Conservation (phyloP, 2,888 invertebrate genomes). For the Chaetoderma sp. region DNA sequence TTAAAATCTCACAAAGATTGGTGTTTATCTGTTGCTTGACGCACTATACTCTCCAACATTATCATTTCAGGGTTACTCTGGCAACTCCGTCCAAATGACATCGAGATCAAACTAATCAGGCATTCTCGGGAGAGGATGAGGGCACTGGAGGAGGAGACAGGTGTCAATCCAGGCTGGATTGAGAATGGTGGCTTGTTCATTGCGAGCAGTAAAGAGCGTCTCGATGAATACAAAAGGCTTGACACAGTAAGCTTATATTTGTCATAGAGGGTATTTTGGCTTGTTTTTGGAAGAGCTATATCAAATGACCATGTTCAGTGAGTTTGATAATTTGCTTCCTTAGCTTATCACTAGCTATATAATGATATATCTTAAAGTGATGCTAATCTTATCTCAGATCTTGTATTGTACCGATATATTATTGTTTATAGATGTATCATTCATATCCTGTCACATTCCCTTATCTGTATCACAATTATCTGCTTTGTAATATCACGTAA, state of each 20-base stretch:
- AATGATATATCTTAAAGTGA: too few relatives aligned
- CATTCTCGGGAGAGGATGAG: slow-evolving; percentile 78
- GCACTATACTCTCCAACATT: not conserved
- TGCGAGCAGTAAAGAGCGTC: slow-evolving; percentile 80
- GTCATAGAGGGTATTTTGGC: too few relatives aligned
- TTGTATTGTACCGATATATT: too few relatives aligned
- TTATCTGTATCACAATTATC: too few relatives aligned
- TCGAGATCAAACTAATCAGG: slow-evolving; percentile 83
- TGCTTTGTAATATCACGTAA: too few relatives aligned
- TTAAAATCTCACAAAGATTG: not conserved
- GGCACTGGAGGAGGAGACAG: slow-evolving; percentile 81
- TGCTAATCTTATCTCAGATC: too few relatives aligned
- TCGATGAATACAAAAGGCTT: slow-evolving; percentile 86
- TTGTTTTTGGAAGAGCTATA: too few relatives aligned
- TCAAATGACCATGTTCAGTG: too few relatives aligned
- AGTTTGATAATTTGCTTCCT: too few relatives aligned
- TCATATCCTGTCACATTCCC: too few relatives aligned
- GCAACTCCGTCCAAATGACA: slow-evolving; percentile 86
- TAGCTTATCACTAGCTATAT: too few relatives aligned
- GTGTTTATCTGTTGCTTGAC: not conserved
- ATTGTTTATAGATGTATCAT: too few relatives aligned
- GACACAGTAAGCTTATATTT: slow-evolving; percentile 77
- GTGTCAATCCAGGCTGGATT: slow-evolving; percentile 86
- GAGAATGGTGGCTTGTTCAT: slow-evolving; percentile 92
- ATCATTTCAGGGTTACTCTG: slow-evolving; percentile 76